Percentiles rank a stretch among this genome's conserved stretches.
Evolutionary conservation across 1,140 invertebrate species (phyloP).

Genomic region (Agrilus planipennis): DNA sequence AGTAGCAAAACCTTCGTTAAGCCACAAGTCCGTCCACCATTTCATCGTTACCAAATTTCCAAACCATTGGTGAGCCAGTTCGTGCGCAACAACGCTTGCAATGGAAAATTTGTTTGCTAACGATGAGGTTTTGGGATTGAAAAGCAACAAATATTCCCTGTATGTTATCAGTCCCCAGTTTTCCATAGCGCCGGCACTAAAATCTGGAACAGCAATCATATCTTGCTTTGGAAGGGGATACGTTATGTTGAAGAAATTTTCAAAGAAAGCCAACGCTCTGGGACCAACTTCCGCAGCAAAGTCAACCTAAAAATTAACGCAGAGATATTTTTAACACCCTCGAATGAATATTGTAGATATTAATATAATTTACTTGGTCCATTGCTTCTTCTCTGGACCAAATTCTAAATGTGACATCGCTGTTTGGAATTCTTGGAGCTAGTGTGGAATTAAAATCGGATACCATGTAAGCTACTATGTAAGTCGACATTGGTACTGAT

Average conservation of each 20-base stretch:
- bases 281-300: conserved; percentile 57
- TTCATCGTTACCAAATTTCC: conserved; percentile 68
- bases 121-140: conserved; percentile 52
- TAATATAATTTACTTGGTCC: conserved; percentile 48
- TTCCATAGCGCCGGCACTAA: conserved; percentile 74
- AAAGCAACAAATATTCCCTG: conserved; percentile 55
- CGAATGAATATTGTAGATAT: not conserved
- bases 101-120: conserved; percentile 47
- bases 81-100: conserved; percentile 63
- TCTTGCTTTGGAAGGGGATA: conserved; percentile 73
- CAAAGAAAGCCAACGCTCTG: conserved; percentile 61
- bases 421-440: conserved; percentile 32
- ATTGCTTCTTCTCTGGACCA: conserved; percentile 60
- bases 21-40: conserved; percentile 77
- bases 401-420: conserved; percentile 43
- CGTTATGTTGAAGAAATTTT: conserved; percentile 64
- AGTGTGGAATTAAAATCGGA: conserved; percentile 57
- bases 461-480: conserved; percentile 64
- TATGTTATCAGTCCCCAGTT: conserved; percentile 57
- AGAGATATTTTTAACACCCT: not conserved
- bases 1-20: conserved; percentile 79
- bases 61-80: conserved; percentile 75
- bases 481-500: conserved; percentile 71
- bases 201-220: conserved; percentile 82
- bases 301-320: conserved; percentile 11